These are phyloP conservation scores for Halictus rubicundus DNA, from an alignment of 1,140 invertebrate genomes.

Conservation along the genomic window DNA sequence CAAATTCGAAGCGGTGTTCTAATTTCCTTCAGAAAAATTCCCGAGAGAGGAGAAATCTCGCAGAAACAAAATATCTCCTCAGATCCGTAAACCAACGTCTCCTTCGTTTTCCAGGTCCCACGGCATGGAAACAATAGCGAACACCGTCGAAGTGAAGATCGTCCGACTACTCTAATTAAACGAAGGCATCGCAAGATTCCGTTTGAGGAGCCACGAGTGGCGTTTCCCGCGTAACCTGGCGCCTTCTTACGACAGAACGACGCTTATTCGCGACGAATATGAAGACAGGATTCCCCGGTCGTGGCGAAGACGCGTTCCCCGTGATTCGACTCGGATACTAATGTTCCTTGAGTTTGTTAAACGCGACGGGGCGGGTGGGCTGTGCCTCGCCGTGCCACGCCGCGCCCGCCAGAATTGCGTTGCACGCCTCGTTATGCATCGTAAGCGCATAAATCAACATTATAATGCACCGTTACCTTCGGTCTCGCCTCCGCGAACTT, in stretches of 20 bases:
- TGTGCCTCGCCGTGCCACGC: neutral
- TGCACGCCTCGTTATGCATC: slow-evolving; percentile 47
- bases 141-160: no score
- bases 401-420: slow-evolving; percentile 18
- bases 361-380: neutral
- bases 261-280: neutral
- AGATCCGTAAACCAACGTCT: no score
- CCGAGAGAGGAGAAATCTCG: no score
- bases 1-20: no score
- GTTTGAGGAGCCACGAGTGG: no score
- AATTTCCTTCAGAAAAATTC: no score
- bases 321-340: slow-evolving; percentile 24
- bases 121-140: no score
- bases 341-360: slow-evolving; percentile 49
- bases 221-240: neutral
- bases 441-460: slow-evolving; percentile 52
- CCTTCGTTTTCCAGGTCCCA: no score
- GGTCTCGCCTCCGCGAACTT: slow-evolving; percentile 17
- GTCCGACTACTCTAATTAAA: no score
- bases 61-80: no score
- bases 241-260: neutral
- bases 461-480: slow-evolving; percentile 45
- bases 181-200: no score
- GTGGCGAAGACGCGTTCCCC: slow-evolving; percentile 6
- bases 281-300: neutral